Evolutionary conservation across 1,140 invertebrate genomes (phyloP), one percentile per base, ranked within the genome.

Genomic region (Aricia agestis): DNA sequence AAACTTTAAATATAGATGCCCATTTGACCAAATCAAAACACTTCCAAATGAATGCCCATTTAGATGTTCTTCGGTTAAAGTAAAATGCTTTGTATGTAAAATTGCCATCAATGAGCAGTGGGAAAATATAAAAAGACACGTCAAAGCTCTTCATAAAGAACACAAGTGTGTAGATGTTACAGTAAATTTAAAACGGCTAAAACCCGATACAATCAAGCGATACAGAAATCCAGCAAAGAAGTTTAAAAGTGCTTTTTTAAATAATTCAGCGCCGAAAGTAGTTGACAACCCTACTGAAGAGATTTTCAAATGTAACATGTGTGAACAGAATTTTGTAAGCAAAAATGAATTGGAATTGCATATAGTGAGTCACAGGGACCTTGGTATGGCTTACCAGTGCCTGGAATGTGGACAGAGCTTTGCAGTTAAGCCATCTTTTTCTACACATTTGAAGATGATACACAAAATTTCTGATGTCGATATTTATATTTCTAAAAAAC

Each of bases 341-440:
- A 92, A 91, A 74, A 19, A 84, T 11, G 67, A 77, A 1, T 84
- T 95, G 73, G 90, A 93, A 66, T 76, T 81, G 15, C 94, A 95
- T 75, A 91, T 95, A 15, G 85, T 89, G 0, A 80, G 73, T 2
- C 93, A 93, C 82, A 93, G 93, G 75, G 91, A 94, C 69, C 90
- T 93, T 11, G 93, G 91, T 25, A 93, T 92, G 69, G 91, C 93
- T 61, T 94, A 94, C 78, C 92, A 95, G 69, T 95, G 95, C 78
- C 85, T 95, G 80, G 95, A 95, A 79, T 95, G 95, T 78, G 94
- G 94, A 1, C 92, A 94, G 72, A 94, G 94, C 82, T 95, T 95
- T 79, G 93, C 94, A 15, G 94, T 94, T 1, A 93, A 93, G 71
- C 93, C 93, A 6, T 94, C 94, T 61, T 91, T 95, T 69, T 91